Base-by-base conservation (phyloP, 1,140 invertebrate species). In the Anthonomus grandis region DNA sequence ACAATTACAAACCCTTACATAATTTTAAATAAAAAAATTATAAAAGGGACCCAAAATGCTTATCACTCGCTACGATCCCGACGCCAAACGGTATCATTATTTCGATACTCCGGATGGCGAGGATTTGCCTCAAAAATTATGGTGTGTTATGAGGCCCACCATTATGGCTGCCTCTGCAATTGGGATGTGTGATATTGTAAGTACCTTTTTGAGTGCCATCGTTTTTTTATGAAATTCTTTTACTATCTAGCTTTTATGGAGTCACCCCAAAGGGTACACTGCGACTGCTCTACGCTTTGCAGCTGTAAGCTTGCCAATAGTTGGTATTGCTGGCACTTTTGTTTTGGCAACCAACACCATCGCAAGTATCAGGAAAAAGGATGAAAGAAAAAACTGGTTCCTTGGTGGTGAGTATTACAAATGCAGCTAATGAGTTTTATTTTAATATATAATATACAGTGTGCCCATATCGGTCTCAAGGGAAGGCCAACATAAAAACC, bases 31-130 rank as follows among this genome's bases (percentile, higher is more conserved):
- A n/a, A n/a, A n/a, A n/a, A n/a, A n/a, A n/a, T n/a, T n/a, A n/a
- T n/a, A n/a, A n/a, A n/a, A n/a, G n/a, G n/a, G n/a, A n/a, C n/a
- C n/a, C n/a, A n/a, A n/a, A n/a, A n/a, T n/a, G n/a, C n/a, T n/a
- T n/a, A n/a, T n/a, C n/a, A n/a, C n/a, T n/a, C n/a, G n/a, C n/a
- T n/a, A n/a, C 13, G 34, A 13, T 17, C 10, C 3, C 36, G 46
- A 51, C 22, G 15, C 17, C 24, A 59, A 63, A 38, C 23, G 50
- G 9, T 79, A 73, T 24, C 71, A 71, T 49, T 90, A 87, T 64
- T 86, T 83, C 68, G 81, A 85, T 64, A 75, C 81, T 15, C 86
- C 86, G 0, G 86, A 89, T 36, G 86, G 86, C 0, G 62, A 83
- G 47, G 83, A 86, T 67, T 77, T 83, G 23, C 70, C 79, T 37